A percentile compares a stretch with the other conserved stretches of the same genome.
Evolutionary conservation across 1,140 invertebrate species (phyloP).

Genomic region (Drosophila fuyamai): DNA sequence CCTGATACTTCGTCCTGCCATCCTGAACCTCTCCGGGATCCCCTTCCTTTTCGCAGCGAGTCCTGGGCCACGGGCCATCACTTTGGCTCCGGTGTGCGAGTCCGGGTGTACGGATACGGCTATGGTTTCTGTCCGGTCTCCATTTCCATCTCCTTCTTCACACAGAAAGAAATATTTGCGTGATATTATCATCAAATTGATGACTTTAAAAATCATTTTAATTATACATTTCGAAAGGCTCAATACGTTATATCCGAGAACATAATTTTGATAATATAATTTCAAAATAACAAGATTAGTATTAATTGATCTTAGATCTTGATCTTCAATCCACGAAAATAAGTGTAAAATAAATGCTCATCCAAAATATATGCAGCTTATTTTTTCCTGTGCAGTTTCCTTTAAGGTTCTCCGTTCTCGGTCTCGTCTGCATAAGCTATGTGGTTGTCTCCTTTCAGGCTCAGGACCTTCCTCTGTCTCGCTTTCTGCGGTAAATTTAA

Average conservation of each 20-base stretch:
- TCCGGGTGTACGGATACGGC: background rate
- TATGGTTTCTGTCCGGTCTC: background rate
- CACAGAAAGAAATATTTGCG: background rate
- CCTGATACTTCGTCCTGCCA: background rate
- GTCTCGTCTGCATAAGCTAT: slow-evolving; percentile 61
- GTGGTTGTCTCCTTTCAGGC: slow-evolving; percentile 50
- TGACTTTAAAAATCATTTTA: background rate
- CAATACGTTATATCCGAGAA: background rate
- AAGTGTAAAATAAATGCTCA: no score
- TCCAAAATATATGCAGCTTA: no score
- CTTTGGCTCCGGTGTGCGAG: background rate
- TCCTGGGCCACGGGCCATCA: slow-evolving; percentile 3
- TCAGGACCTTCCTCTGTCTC: slow-evolving; percentile 24
- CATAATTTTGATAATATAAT: background rate
- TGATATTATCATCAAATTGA: background rate
- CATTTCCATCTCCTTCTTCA: background rate
- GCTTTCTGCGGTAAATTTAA: slow-evolving; percentile 32
- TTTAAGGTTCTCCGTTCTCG: slow-evolving; percentile 15
- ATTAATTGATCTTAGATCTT: no score
- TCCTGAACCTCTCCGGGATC: slow-evolving; percentile 7
- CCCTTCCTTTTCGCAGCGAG: slow-evolving; percentile 9
- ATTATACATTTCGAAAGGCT: no score
- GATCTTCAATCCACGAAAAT: no score
- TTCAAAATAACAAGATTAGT: no score
- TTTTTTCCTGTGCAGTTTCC: background rate